Percentiles rank a stretch among this genome's conserved stretches.
These are phyloP conservation scores for Hypsibius dujardini DNA, from an alignment of 1,140 invertebrate genomes.

Conservation along the genomic window DNA sequence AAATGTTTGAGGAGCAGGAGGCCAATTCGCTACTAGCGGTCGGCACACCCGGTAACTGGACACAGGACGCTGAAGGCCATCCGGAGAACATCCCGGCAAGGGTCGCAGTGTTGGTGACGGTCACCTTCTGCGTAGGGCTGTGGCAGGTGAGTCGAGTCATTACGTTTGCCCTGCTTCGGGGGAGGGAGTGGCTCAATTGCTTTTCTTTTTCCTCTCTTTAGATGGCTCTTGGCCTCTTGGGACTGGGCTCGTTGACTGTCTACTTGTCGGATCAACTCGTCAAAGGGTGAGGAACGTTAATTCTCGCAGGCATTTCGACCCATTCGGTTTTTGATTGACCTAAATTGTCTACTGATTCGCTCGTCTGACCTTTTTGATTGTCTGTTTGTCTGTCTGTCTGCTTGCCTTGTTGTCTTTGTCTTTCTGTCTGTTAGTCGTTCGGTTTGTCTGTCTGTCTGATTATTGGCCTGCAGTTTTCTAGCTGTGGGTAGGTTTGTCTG, in stretches of 20 bases:
- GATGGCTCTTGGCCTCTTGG: not conserved
- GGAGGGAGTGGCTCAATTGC: not conserved
- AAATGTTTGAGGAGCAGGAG: not conserved
- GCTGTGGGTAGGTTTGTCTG: too few relatives aligned
- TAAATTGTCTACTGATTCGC: too few relatives aligned
- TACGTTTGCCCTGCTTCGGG: not conserved
- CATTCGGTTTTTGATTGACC: too few relatives aligned
- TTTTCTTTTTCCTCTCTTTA: slow-evolving; percentile 1
- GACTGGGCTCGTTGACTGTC: not conserved
- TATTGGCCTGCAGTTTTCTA: too few relatives aligned
- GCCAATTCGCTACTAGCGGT: not conserved
- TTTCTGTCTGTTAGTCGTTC: not conserved
- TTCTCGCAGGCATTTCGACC: too few relatives aligned
- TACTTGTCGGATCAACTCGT: slow-evolving; percentile 12
- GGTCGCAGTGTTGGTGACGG: slow-evolving; percentile 30
- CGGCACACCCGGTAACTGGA: not conserved
- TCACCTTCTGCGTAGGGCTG: slow-evolving; percentile 28
- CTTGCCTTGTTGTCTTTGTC: not conserved
- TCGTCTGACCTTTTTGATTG: not conserved
- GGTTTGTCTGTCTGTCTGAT: too few relatives aligned
- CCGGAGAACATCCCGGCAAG: slow-evolving; percentile 28
- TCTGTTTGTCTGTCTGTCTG: not conserved
- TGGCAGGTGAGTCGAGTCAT: slow-evolving; percentile 8
- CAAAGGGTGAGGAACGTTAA: not conserved
- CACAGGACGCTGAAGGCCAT: slow-evolving; percentile 16